phyloP scores from a whole-genome alignment of 2,888 invertebrate genomes.

The Tiphia femorata region DNA sequence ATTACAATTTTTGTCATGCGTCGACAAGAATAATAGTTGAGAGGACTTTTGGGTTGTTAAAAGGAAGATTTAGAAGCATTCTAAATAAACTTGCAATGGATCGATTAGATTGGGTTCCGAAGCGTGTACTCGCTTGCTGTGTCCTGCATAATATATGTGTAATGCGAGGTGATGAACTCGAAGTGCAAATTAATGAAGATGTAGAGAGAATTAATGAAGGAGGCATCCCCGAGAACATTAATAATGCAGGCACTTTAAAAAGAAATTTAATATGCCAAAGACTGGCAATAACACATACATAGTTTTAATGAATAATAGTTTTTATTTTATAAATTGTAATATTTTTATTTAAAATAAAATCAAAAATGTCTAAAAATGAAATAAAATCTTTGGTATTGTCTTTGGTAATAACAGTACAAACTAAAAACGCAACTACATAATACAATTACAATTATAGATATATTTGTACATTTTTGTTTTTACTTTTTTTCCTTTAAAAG shows the following conservation, averaged over 20 bases:
- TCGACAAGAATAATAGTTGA: constrained; percentile 21
- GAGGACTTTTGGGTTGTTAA: constrained; percentile 23
- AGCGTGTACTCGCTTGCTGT: constrained; percentile 24
- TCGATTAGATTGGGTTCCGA: constrained; percentile 10
- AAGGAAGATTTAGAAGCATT: constrained; percentile 22
- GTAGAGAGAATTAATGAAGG: neutral
- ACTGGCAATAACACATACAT: constrained; percentile 15
- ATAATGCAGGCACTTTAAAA: constrained; percentile 5
- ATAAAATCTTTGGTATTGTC: too few species aligned
- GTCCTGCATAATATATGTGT: constrained; percentile 25
- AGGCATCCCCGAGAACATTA: neutral
- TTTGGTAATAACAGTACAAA: too few species aligned
- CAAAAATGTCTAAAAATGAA: too few species aligned
- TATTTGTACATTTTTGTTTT: constrained; percentile 3
- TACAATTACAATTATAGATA: constrained; percentile 11
- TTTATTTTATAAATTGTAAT: too few species aligned
- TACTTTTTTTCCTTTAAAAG: constrained; percentile 17
- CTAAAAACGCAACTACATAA: too few species aligned
- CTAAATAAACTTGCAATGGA: constrained; percentile 12
- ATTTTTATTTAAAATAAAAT: too few species aligned
- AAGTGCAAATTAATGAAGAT: too few species aligned
- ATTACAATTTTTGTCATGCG: constrained; percentile 22
- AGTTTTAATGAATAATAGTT: too few species aligned
- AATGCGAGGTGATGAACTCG: too few species aligned
- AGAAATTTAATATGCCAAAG: constrained; percentile 16